Percentiles rank a stretch among this genome's conserved stretches.
Conservation (phyloP, 1,140 invertebrate genomes). For the Euura saliciscinereae region DNA sequence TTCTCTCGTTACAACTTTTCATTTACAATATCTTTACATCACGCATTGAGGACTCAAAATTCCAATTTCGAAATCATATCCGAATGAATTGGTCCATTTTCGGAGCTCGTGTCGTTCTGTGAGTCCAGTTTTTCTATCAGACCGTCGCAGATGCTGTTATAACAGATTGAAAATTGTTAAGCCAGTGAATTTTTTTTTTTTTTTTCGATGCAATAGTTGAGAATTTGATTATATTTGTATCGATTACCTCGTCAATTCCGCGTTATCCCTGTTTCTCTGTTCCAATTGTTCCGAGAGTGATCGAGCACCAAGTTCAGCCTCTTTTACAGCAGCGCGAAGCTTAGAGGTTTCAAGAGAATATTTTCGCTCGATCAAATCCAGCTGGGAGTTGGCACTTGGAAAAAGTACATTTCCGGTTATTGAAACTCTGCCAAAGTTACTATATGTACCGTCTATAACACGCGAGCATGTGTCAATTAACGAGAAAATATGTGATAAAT, state of each 20-base stretch:
- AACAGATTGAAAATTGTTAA: background rate
- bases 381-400: constrained; percentile 26
- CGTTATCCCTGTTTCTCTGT: constrained; percentile 22
- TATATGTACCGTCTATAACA: background rate
- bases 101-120: background rate
- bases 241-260: constrained; percentile 22
- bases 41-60: too few species aligned
- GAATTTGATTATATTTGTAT: background rate
- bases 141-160: constrained; percentile 19
- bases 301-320: constrained; percentile 16
- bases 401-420: too few species aligned
- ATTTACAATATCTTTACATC: too few species aligned
- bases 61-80: too few species aligned
- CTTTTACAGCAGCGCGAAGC: constrained; percentile 16
- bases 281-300: constrained; percentile 20
- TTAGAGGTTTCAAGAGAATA: constrained; percentile 23
- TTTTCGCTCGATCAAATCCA: constrained; percentile 25
- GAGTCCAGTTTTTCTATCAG: background rate
- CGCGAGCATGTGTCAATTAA: background rate
- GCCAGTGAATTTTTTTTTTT: background rate
- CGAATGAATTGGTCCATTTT: background rate
- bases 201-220: background rate
- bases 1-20: too few species aligned
- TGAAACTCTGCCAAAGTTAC: background rate
- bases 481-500: background rate